Base-by-base conservation (phyloP, 2,113 vertebrate genomes). In the Silurus meridionalis region DNA sequence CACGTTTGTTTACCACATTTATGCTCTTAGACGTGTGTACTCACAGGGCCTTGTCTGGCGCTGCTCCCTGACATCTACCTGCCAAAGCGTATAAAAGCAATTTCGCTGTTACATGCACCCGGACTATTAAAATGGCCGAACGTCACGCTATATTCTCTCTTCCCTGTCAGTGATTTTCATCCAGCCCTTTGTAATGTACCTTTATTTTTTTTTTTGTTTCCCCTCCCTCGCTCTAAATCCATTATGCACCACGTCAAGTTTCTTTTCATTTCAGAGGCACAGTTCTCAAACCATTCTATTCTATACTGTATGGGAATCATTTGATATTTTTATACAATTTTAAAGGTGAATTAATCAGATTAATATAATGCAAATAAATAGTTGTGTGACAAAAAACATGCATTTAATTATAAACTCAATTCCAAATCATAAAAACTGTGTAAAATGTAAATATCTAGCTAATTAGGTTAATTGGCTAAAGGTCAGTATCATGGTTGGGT, bases 11-110 rank as follows among this genome's bases (percentile, higher is more conserved):
- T 93, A 91, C 89, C 81, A 74, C 91, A 57, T 93, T 94, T 94
- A 94, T 95, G 92, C 93, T 94, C 94, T 89, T 87, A 92, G 94
- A 94, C 92, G 91, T 90, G 93, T 94, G 92, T 91, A 93, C 93
- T 94, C 92, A 93, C 92, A 91, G 91, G 91, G 91, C 88, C 91
- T 94, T 90, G 91, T 92, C 92, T 92, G 92, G 87, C 86, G 90
- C 83, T 93, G 91, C 93, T 91, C 93, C 91, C 92, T 93, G 93
- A 91, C 92, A 91, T 91, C 88, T 84, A 87, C 87, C 93, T 94
- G 93, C 91, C 94, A 94, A 90, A 93, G 90, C 60, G 69, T 90
- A 94, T 95, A 91, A 93, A 95, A 94, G 89, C 92, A 92, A 95
- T 95, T 94, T 91, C 89, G 89, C 90, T 86, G 90, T 90, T 92